A percentile compares a stretch with the other conserved stretches of the same genome.
Conservation (phyloP, 1,140 invertebrate genomes). For the Drosophila paulistorum region DNA sequence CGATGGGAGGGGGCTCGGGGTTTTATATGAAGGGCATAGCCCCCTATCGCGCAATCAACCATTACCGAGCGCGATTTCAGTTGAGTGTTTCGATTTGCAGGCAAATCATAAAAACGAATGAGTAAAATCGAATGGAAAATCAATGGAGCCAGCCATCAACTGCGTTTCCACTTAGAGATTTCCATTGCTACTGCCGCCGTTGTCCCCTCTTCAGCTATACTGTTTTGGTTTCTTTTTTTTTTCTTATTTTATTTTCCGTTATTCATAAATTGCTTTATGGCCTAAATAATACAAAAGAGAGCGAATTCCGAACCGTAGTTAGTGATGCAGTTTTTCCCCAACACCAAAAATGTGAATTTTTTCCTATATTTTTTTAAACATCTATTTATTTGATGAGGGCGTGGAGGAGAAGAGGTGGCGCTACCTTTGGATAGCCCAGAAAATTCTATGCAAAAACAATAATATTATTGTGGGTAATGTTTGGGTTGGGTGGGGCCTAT, state of each 20-base stretch:
- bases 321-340: not conserved
- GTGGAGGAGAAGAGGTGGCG: not conserved
- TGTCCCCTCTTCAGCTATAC: not conserved
- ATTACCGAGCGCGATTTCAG: conserved; percentile 73
- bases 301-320: not conserved
- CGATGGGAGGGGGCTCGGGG: conserved; percentile 9
- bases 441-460: conserved; percentile 4
- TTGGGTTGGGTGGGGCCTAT: not conserved
- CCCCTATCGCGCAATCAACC: conserved; percentile 69
- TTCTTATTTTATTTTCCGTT: conserved; percentile 25
- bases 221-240: not conserved
- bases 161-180: conserved; percentile 36
- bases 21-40: conserved; percentile 45
- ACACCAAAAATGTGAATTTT: conserved; percentile 19
- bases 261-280: conserved; percentile 59
- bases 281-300: conserved; percentile 56
- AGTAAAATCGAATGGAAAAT: conserved; percentile 80
- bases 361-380: conserved; percentile 19
- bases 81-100: conserved; percentile 79
- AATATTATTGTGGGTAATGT: not conserved
- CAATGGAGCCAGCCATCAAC: conserved; percentile 77
- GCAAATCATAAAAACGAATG: conserved; percentile 81
- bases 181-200: conserved; percentile 6
- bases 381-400: not conserved
- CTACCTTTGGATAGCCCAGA: not conserved